phyloP scores from a whole-genome alignment of 2,113 vertebrate genomes.

The Sinosuthora webbiana region DNA sequence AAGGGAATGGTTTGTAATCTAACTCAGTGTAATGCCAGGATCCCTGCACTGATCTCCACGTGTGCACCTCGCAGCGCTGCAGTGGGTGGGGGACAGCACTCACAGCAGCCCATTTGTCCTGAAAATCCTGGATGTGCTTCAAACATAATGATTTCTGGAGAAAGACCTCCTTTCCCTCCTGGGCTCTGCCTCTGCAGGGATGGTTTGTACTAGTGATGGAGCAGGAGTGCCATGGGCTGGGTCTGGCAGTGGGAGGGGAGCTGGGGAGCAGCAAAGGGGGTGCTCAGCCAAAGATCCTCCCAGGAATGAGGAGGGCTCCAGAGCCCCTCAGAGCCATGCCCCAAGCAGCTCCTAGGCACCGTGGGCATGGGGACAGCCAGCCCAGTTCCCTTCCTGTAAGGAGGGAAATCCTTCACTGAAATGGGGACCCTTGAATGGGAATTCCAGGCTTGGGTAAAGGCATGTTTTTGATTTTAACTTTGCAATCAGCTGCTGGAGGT shows the following conservation, averaged over 20 bases:
- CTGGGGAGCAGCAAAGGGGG: neutral
- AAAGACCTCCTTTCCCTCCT: neutral
- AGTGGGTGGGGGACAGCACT: rapidly evolving
- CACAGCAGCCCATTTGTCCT: rapidly evolving
- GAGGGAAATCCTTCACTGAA: neutral
- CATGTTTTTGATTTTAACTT: neutral
- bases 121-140: rapidly evolving
- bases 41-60: neutral
- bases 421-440: neutral
- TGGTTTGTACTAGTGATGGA: neutral
- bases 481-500: neutral
- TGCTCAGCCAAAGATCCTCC: rapidly evolving
- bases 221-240: neutral
- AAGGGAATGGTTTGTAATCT: neutral
- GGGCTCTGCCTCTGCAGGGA: neutral
- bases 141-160: neutral
- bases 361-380: rapidly evolving
- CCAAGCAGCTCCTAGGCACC: neutral
- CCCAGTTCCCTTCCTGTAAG: neutral
- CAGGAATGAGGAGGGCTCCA: rapidly evolving
- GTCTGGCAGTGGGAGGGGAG: rapidly evolving
- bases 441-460: neutral
- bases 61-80: rapidly evolving
- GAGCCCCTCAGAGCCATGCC: neutral
- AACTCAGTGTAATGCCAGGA: neutral